phyloP scores from a whole-genome alignment of 2,888 invertebrate genomes.

The Scaptomyza tumidula region DNA sequence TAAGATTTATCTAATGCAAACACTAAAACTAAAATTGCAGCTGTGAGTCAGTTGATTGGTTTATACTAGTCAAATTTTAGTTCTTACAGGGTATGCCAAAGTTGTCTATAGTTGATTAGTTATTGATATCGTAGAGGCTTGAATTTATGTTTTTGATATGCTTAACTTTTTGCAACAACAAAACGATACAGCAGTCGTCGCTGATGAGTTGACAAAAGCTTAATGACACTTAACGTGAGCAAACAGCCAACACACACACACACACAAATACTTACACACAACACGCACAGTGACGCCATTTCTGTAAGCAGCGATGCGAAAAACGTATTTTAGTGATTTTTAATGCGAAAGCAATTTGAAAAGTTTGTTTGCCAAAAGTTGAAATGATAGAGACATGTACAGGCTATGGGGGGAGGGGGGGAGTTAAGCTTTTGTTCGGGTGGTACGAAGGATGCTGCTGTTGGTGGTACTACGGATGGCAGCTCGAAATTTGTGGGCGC shows the following conservation, averaged over 20 bases:
- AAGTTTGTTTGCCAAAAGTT: conserved; percentile 70
- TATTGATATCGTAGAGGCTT: conserved; percentile 23
- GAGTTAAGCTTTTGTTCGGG: neutral
- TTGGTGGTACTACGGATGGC: conserved; percentile 1
- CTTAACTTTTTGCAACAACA: conserved; percentile 45
- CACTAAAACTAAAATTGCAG: too few species aligned
- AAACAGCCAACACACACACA: conserved; percentile 35
- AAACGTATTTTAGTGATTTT: conserved; percentile 78
- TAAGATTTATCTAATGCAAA: too few species aligned
- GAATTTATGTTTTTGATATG: conserved; percentile 59
- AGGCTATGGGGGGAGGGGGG: neutral
- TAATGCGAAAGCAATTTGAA: conserved; percentile 78
- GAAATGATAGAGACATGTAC: conserved; percentile 51
- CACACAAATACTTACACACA: conserved; percentile 1
- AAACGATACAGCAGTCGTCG: conserved; percentile 25
- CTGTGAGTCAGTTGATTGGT: too few species aligned
- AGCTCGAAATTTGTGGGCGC: conserved; percentile 25
- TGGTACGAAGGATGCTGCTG: neutral
- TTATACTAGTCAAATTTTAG: too few species aligned
- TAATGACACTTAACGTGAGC: conserved; percentile 65
- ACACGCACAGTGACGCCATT: conserved; percentile 32
- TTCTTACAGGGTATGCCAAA: conserved; percentile 3
- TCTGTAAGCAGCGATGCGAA: conserved; percentile 56
- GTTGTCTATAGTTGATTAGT: neutral
- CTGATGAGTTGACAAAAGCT: conserved; percentile 69